Evolutionary conservation across 2,888 invertebrate species (phyloP), one percentile per base, ranked within the genome.

Genomic region (Bombylius major): DNA sequence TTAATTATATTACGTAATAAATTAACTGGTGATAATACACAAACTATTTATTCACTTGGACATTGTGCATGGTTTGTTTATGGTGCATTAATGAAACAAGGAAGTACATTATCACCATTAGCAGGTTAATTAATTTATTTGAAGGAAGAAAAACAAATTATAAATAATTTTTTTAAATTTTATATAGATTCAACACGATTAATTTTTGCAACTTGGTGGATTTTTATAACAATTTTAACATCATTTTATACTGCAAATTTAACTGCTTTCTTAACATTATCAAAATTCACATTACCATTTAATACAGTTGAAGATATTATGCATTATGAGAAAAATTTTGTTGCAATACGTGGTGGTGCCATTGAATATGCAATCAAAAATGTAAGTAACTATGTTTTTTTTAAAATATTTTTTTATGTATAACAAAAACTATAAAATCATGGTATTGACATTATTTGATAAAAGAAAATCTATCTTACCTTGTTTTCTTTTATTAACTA

Each of bases 241-340:
- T 87, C 91, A 12, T 92, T 91, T 72, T 93, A 93, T 72, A 93
- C 92, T 4, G 92, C 92, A 9, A 92, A 92, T 72, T 76, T 93
- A 66, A 92, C 92, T 0, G 92, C 92, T 13, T 92, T 91, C 68
- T 77, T 93, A 53, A 92, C 92, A 0, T 75, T 90, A 23, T 90
- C 90, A 7, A 84, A 86, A 69, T 90, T 91, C 64, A 89, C 89
- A 0, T 75, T 92, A 62, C 87, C 89, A 23, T 87, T 86, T 50
- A 84, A 83, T 62, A 79, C 78, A 45, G 78, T 87, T 0, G 70
- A 79, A 49, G 89, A 90, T 67, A 79, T 91, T 59, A 76, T 78
- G 2, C 64, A 66, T 4, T 83, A 83, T 66, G 80, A 80, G 66
- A 83, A 83, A 62, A 76, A 79, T 51, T 91, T 91, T 86, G 79